Evolutionary conservation across 2,113 vertebrate species (phyloP).

Genomic region (Oncorhynchus keta): DNA sequence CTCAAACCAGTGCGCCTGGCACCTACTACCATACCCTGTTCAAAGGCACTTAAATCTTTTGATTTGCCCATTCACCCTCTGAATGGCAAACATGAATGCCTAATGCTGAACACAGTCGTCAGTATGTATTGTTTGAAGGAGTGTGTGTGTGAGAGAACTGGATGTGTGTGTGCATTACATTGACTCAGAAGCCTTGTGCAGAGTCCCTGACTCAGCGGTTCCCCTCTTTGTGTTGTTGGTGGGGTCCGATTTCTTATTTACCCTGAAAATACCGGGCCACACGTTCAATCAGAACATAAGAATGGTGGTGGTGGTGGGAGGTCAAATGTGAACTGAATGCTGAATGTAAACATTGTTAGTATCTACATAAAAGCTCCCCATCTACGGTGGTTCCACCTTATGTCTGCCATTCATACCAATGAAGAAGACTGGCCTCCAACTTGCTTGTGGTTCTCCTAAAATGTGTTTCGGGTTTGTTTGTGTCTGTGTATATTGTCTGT

Average conservation of each 20-base stretch:
- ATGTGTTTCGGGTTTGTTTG: neutral
- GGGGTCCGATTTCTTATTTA: neutral
- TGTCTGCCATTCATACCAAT: neutral
- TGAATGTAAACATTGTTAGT: neutral
- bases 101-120: neutral
- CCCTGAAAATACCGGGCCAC: neutral
- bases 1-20: no score
- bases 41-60: no score
- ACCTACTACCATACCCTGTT: no score
- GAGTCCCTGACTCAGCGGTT: slow-evolving; percentile 3
- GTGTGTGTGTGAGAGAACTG: neutral
- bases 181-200: neutral
- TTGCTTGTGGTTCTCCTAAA: neutral
- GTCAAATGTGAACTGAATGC: neutral
- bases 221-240: neutral
- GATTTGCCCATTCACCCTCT: no score
- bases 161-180: neutral
- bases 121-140: neutral
- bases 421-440: neutral
- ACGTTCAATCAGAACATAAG: neutral
- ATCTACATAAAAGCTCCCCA: neutral
- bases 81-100: neutral
- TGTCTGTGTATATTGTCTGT: neutral
- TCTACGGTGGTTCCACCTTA: neutral
- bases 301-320: neutral